Evolutionary conservation across 2,797 vertebrate genomes (phyloP).

Genomic region (Pseudochirops corinnae): DNA sequence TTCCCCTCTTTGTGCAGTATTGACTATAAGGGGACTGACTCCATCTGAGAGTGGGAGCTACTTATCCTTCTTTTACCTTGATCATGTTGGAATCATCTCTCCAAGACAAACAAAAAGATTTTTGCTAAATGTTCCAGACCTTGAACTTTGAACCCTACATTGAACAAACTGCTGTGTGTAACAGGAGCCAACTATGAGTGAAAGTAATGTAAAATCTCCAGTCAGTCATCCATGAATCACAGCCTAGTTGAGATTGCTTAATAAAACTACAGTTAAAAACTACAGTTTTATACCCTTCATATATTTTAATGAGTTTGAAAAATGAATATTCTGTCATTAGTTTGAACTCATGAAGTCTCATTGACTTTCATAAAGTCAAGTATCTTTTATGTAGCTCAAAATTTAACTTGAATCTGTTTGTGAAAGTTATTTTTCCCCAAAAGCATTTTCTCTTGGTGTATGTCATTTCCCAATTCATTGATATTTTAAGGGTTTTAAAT

Average conservation of each 20-base stretch:
- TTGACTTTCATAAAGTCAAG: conserved; percentile 20
- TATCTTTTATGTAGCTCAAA: not conserved
- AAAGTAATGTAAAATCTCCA: not conserved
- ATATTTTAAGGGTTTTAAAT: conserved; percentile 7
- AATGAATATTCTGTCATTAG: not conserved
- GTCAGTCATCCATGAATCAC: not conserved
- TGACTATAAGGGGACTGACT: not conserved
- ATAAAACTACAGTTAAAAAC: not conserved
- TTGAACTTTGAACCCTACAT: not conserved
- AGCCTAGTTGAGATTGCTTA: not conserved
- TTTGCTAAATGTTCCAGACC: not conserved
- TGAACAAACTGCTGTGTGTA: not conserved
- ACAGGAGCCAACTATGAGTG: not conserved
- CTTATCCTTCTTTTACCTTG: not conserved
- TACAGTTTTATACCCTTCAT: not conserved
- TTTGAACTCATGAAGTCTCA: not conserved
- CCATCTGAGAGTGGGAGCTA: not conserved
- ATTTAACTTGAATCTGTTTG: not conserved
- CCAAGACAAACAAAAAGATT: not conserved
- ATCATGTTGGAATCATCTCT: not conserved
- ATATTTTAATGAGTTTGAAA: conserved; percentile 21
- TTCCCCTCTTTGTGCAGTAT: not conserved
- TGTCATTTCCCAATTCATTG: not conserved
- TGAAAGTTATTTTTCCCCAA: not conserved
- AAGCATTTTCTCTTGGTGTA: not conserved